Conservation (phyloP, 1,140 invertebrate genomes). For the Heliconius hermathena region DNA sequence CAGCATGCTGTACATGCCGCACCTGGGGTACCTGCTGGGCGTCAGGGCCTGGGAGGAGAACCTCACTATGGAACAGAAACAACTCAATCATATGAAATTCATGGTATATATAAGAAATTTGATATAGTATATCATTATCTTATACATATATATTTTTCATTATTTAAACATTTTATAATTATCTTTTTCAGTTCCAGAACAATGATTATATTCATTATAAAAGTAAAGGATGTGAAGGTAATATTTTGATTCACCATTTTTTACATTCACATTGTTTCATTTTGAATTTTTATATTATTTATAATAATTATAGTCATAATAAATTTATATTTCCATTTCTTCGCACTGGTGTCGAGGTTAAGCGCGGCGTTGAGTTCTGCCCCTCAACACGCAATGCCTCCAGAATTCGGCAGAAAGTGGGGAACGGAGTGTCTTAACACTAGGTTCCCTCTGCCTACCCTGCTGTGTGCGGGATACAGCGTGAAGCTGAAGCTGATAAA, state of each 20-base stretch:
- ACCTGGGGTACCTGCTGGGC: conserved; percentile 90
- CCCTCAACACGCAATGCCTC: no score
- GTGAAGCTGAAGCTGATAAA: no score
- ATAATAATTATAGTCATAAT: no score
- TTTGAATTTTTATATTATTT: conserved; percentile 25
- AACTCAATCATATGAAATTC: conserved; percentile 86
- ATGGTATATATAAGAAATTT: conserved; percentile 76
- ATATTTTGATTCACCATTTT: not conserved
- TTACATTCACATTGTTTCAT: not conserved
- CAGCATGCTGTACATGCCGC: conserved; percentile 89
- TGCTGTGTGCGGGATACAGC: no score
- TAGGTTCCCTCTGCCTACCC: no score
- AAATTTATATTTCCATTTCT: no score
- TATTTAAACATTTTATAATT: conserved; percentile 40
- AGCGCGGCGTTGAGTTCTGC: no score
- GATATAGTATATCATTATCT: no score
- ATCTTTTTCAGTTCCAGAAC: conserved; percentile 83
- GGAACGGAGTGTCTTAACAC: no score
- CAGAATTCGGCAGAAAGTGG: no score
- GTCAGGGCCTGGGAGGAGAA: conserved; percentile 84
- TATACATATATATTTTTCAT: no score
- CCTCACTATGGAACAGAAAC: conserved; percentile 77
- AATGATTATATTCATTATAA: conserved; percentile 88
- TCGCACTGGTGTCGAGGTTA: no score
- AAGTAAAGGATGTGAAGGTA: conserved; percentile 88